These are phyloP conservation scores for Drosophila rellima DNA, from an alignment of 2,888 invertebrate species.

Conservation along the genomic window DNA sequence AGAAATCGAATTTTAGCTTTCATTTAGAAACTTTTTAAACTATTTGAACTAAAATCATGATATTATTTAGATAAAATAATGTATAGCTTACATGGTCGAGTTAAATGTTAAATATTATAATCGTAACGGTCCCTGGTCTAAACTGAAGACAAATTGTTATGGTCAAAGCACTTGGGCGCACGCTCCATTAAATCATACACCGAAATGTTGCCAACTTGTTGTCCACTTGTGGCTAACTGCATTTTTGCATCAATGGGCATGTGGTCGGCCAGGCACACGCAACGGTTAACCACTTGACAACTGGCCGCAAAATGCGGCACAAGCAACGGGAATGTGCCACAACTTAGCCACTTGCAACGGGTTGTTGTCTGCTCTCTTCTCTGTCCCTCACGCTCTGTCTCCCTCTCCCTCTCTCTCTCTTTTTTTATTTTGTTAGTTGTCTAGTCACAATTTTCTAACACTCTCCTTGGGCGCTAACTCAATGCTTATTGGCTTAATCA, in stretches of 20 bases:
- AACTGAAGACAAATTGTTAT: slow-evolving; percentile 47
- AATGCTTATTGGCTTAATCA: slow-evolving; percentile 66
- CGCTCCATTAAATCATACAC: slow-evolving; percentile 72
- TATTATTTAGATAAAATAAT: no score
- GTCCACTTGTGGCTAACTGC: slow-evolving; percentile 64
- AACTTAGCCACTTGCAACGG: slow-evolving; percentile 57
- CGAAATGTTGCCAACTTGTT: slow-evolving; percentile 47
- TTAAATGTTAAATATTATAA: not conserved
- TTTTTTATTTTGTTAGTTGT: slow-evolving; percentile 10
- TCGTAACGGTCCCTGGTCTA: not conserved
- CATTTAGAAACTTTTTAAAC: no score
- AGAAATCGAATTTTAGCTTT: no score
- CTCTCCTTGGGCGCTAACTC: slow-evolving; percentile 43
- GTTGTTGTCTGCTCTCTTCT: slow-evolving; percentile 31
- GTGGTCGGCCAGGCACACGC: slow-evolving; percentile 45
- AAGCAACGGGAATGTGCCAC: slow-evolving; percentile 67
- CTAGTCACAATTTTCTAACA: slow-evolving; percentile 23
- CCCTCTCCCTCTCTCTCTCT: not conserved
- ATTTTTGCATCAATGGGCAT: slow-evolving; percentile 79
- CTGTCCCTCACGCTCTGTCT: not conserved
- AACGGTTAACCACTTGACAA: slow-evolving; percentile 69
- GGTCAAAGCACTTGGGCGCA: slow-evolving; percentile 60
- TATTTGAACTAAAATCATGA: no score
- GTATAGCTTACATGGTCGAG: no score
- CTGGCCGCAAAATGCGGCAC: slow-evolving; percentile 60